Evolutionary conservation across 1,140 invertebrate genomes (phyloP).

Genomic region (Whitmania pigra): DNA sequence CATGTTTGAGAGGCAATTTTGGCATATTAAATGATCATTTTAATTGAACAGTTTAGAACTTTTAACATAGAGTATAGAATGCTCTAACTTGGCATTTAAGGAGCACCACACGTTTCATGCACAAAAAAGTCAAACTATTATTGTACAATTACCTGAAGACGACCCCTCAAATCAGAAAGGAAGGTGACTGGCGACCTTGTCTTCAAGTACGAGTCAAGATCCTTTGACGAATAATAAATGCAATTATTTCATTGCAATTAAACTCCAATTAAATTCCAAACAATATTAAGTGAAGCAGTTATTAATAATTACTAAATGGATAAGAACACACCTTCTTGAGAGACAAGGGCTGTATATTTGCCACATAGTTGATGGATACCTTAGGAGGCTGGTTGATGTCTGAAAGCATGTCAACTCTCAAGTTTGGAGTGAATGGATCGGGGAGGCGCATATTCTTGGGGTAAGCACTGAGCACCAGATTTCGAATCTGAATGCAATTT

Average conservation of each 20-base stretch:
- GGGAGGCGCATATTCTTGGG: conserved; percentile 92
- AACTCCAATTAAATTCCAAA: not conserved
- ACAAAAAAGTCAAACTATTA: not conserved
- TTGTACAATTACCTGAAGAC: conserved; percentile 57
- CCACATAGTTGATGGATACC: conserved; percentile 75
- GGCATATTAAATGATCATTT: no score
- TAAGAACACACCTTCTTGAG: conserved; percentile 62
- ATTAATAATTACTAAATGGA: not conserved
- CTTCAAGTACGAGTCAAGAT: conserved; percentile 90
- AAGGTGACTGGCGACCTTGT: conserved; percentile 87
- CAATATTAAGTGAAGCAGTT: not conserved
- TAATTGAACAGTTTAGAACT: no score
- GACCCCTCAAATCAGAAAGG: conserved; percentile 49
- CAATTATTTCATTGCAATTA: not conserved
- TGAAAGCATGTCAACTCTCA: conserved; percentile 78
- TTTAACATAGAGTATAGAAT: no score
- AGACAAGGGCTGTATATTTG: conserved; percentile 67
- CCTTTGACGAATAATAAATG: conserved; percentile 39
- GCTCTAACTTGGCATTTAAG: not conserved
- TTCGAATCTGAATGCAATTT: conserved; percentile 97
- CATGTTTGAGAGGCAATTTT: no score
- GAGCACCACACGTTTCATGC: conserved; percentile 1
- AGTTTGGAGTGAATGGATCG: conserved; percentile 90
- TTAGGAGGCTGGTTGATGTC: conserved; percentile 68
- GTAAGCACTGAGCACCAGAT: conserved; percentile 91